These are phyloP conservation scores for Neosalanx taihuensis DNA, from an alignment of 2,797 vertebrate genomes.

Conservation along the genomic window DNA sequence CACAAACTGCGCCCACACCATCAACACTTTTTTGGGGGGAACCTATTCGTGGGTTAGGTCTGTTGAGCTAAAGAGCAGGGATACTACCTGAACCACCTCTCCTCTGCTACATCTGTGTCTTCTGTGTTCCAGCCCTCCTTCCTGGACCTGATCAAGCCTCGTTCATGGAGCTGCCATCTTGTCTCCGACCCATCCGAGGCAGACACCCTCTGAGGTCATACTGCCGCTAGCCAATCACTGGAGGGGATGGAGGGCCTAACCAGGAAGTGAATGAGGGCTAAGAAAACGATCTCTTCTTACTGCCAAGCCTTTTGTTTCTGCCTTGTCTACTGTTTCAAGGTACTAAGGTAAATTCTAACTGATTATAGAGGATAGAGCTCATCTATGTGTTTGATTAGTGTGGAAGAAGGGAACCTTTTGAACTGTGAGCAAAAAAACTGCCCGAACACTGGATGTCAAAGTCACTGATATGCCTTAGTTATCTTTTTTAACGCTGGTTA, in stretches of 20 bases:
- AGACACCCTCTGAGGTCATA: constrained; percentile 19
- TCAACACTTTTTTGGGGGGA: not conserved
- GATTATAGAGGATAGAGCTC: constrained; percentile 2
- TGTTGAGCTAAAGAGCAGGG: not conserved
- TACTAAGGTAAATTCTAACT: constrained; percentile 29
- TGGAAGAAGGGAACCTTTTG: constrained; percentile 24
- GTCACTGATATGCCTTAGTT: constrained; percentile 51
- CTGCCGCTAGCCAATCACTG: constrained; percentile 5
- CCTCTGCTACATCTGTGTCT: not conserved
- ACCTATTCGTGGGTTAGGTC: not conserved
- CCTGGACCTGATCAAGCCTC: constrained; percentile 86
- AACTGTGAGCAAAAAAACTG: constrained; percentile 33
- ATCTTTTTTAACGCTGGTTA: not conserved
- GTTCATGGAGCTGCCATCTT: constrained; percentile 86
- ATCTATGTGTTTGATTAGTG: constrained; percentile 3
- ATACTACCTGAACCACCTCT: not conserved
- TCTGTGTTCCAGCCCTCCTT: constrained; percentile 77
- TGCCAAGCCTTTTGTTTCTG: constrained; percentile 17
- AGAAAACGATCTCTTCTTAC: not conserved
- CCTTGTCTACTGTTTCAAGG: constrained; percentile 36
- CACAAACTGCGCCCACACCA: constrained; percentile 6
- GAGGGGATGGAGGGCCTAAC: constrained; percentile 32
- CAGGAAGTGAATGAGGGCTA: constrained; percentile 2
- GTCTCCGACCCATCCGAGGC: constrained; percentile 9
- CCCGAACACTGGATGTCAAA: constrained; percentile 28